Evolutionary conservation across 2,888 invertebrate species (phyloP).

Genomic region (Cataglyphis livida): DNA sequence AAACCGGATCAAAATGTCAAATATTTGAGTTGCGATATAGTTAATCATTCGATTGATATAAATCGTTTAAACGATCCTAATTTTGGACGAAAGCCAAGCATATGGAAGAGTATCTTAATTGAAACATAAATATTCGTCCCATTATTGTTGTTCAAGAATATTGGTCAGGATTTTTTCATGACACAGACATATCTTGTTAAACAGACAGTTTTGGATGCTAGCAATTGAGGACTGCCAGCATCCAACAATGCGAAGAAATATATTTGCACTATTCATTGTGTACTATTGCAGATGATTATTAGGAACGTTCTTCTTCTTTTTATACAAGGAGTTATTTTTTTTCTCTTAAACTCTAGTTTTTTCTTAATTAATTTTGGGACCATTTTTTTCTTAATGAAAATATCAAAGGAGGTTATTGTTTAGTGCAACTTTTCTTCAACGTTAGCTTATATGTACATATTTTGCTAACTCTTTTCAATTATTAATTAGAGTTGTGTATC

Average conservation of each 20-base stretch:
- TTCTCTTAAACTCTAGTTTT: not conserved
- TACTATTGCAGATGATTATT: constrained; percentile 41
- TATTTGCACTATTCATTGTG: constrained; percentile 21
- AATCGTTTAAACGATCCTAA: not conserved
- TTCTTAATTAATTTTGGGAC: not conserved
- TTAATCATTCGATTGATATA: not conserved
- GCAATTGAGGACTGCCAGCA: not conserved
- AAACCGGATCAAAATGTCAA: not conserved
- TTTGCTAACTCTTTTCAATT: not conserved
- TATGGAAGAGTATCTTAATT: not conserved
- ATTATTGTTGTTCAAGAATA: not conserved
- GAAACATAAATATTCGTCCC: not conserved
- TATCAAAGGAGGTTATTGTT: not conserved
- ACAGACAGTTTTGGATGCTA: not conserved
- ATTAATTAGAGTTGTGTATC: not conserved
- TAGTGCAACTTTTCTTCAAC: not conserved
- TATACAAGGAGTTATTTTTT: not conserved
- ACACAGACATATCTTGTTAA: not conserved
- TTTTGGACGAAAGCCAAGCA: not conserved
- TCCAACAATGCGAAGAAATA: constrained; percentile 15
- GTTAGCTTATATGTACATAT: not conserved
- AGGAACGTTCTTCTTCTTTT: not conserved
- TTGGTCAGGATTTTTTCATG: constrained; percentile 4
- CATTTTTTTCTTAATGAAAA: not conserved
- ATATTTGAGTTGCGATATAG: not conserved